phyloP scores from a whole-genome alignment of 2,888 invertebrate species.

The Drepana falcataria region DNA sequence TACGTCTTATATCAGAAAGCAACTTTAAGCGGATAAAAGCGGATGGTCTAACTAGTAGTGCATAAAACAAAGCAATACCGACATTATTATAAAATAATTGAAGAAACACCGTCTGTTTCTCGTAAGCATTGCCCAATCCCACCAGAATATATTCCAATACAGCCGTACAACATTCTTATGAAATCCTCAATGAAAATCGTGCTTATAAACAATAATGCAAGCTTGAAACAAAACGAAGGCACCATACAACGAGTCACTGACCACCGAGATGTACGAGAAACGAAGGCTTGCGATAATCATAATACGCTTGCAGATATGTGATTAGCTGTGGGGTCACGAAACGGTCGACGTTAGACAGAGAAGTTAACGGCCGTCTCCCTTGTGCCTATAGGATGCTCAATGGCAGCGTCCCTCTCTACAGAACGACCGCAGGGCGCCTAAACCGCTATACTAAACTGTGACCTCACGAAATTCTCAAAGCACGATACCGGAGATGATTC shows the following conservation, averaged over 20 bases:
- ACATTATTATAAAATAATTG: too few species aligned
- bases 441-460: constrained; percentile 78
- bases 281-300: constrained; percentile 73
- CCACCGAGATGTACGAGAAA: constrained; percentile 68
- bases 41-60: too few species aligned
- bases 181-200: constrained; percentile 33
- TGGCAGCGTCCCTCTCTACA: constrained; percentile 44
- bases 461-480: constrained; percentile 75
- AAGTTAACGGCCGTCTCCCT: constrained; percentile 40
- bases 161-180: constrained; percentile 1
- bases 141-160: constrained; percentile 5
- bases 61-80: too few species aligned
- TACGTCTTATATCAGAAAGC: too few species aligned
- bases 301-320: constrained; percentile 77
- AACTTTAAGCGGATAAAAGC: too few species aligned
- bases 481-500: constrained; percentile 71
- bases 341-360: constrained; percentile 73
- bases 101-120: too few species aligned
- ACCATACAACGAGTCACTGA: constrained; percentile 61
- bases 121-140: background rate
- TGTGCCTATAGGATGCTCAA: constrained; percentile 29
- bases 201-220: constrained; percentile 37
- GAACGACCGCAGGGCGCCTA: constrained; percentile 73
- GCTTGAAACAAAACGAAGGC: constrained; percentile 41
- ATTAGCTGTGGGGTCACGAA: constrained; percentile 75